Evolutionary conservation across 2,797 vertebrate genomes (phyloP), one percentile per base, ranked within the genome.

Genomic region (Erpetoichthys calabaricus): DNA sequence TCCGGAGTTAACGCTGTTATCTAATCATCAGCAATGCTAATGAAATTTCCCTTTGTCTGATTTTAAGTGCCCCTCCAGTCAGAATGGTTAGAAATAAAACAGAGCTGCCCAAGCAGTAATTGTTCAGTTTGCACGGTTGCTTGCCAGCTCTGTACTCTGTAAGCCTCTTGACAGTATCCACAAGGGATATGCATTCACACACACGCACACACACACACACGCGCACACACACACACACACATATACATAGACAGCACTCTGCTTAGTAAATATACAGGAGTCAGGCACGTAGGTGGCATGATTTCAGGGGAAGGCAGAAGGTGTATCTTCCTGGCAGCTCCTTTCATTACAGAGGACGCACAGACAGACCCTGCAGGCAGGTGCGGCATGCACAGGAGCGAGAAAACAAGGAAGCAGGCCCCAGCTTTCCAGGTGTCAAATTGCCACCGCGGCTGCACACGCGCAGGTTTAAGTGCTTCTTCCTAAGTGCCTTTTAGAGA

Each of bases 181-280:
- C 25, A 51, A 7, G 44, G 42, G 2, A 43, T 4, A 56, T 3
- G 5, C 8, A 42, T 44, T 7, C 45, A 43, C 44, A 4, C 44
- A 5, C 25, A 9, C 54, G 56, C 45, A 60, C 53, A 42, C 7
- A 59, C 54, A 49, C 42, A 3, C 45, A 46, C 52, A 57, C 45
- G 52, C 8, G 4, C 7, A 49, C 7, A 49, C 55, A 57, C 57
- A 52, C 47, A 58, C 41, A 54, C 46, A 61, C 10, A 43, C 6
- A 42, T 8, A 42, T 9, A 47, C 5, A 57, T 58, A 45, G 60
- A 64, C 64, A 45, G 46, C 51, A 57, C 42, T 65, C 46, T 8
- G 60, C 64, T 74, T 64, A 70, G 69, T 60, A 64, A 68, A 69
- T 51, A 3, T 61, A 56, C 49, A 64, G 54, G 46, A 63, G 47